A percentile compares a stretch with the other conserved stretches of the same genome.
phyloP scores from a whole-genome alignment of 2,113 vertebrate species.

The Nerophis ophidion region DNA sequence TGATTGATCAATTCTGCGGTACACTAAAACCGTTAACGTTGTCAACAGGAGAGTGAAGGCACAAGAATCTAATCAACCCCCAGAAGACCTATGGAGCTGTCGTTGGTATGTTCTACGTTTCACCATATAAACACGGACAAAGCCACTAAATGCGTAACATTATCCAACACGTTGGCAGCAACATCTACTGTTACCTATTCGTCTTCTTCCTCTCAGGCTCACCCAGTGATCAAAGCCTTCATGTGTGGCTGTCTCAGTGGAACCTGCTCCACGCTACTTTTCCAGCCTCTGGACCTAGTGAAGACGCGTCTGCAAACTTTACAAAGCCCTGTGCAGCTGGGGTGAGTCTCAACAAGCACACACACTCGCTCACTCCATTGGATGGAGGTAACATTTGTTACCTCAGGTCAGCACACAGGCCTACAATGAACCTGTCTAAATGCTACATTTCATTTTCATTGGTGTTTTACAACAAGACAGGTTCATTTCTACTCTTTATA shows the following conservation, averaged over 20 bases:
- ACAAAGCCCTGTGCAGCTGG: constrained; percentile 63
- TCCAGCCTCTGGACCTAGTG: constrained; percentile 92
- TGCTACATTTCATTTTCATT: too few relatives aligned
- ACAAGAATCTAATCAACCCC: not conserved
- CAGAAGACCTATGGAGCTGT: constrained; percentile 59
- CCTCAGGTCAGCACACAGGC: too few relatives aligned
- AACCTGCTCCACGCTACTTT: constrained; percentile 90
- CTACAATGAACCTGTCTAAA: too few relatives aligned
- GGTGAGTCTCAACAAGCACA: constrained; percentile 46
- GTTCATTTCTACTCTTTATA: too few relatives aligned
- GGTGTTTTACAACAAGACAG: too few relatives aligned
- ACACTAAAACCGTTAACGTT: too few relatives aligned
- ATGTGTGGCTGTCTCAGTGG: constrained; percentile 92
- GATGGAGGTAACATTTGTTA: too few relatives aligned
- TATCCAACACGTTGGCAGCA: too few relatives aligned
- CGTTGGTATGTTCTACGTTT: constrained; percentile 49
- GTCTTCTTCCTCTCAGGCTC: constrained; percentile 63
- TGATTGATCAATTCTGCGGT: too few relatives aligned
- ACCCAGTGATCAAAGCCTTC: constrained; percentile 89
- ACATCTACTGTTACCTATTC: not conserved
- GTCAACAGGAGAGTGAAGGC: not conserved
- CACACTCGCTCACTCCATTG: not conserved
- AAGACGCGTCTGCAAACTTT: constrained; percentile 89
- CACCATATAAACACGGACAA: not conserved
- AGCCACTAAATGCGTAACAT: too few relatives aligned